Base-by-base conservation (phyloP, 2,113 vertebrate genomes). In the Myotis brandtii region DNA sequence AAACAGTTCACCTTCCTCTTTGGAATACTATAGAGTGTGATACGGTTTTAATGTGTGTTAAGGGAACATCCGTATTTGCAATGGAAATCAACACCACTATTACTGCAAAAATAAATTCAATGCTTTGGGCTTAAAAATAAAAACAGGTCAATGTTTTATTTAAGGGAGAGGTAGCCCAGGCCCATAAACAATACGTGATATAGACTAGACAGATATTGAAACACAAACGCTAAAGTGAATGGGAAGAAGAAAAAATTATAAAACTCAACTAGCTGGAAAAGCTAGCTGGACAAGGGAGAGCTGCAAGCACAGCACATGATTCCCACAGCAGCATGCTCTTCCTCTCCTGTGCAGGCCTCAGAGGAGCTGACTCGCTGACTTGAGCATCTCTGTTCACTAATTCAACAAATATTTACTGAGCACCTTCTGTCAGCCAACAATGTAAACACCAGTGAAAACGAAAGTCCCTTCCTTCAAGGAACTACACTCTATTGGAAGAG, bases 1-100 rank as follows among this genome's bases (percentile, higher is more conserved):
- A 97, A 96, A 95, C 82, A 94, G 85, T 62, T 93, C 94, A 66
- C 91, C 91, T 81, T 93, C 91, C 86, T 90, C 77, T 96, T 50
- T 30, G 72, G 93, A 95, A 82, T 72, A 93, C 88, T 89, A 54
- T 52, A 80, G 52, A 93, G 56, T 95, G 87, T 72, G 73, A 90
- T 69, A 69, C 8, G 32, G 43, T 72, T 79, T 94, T 94, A 73
- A 95, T 66, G 85, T 89, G 40, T 91, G 46, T 84, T 90, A 77
- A 93, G 40, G 48, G 52, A 93, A 76, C 75, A 97, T 94, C 69
- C 50, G 67, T 30, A 8, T 77, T 95, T 86, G 50, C 72, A 85
- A 50, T 27, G 59, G 56, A 70, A 69, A 94, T 80, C 48, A 62
- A 10, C n/a, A 93, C 73, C 66, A 32, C 34, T 34, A 34, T 91